Evolutionary conservation across 2,113 vertebrate species (phyloP).

Genomic region (Podiceps cristatus): DNA sequence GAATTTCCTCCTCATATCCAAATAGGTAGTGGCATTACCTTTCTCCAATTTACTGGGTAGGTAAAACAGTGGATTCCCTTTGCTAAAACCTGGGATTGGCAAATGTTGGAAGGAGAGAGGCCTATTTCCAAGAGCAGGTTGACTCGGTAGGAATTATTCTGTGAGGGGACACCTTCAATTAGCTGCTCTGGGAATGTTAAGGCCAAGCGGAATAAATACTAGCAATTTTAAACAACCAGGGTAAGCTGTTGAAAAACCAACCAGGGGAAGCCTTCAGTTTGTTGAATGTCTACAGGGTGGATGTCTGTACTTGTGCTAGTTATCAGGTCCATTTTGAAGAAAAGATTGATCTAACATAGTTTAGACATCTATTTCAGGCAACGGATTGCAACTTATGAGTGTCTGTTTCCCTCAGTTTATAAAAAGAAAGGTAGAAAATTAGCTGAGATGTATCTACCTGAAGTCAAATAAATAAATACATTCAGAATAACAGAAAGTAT

Average conservation of each 20-base stretch:
- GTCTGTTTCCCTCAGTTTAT: neutral
- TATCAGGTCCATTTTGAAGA: neutral
- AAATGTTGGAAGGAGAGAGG: neutral
- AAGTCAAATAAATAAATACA: neutral
- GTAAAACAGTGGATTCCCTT: neutral
- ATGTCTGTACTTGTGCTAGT: neutral
- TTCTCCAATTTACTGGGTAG: neutral
- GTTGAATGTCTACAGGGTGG: neutral
- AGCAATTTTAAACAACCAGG: neutral
- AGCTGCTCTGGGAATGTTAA: neutral
- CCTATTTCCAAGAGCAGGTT: neutral
- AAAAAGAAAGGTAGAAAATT: neutral
- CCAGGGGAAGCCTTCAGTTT: neutral
- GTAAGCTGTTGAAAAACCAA: neutral
- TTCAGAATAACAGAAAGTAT: neutral
- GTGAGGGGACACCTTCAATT: neutral
- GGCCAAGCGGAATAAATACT: neutral
- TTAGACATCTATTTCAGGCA: neutral
- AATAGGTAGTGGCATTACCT: neutral
- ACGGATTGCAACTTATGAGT: neutral
- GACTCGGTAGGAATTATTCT: neutral
- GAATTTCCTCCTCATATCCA: no score
- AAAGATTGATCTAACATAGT: neutral
- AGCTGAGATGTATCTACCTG: neutral
- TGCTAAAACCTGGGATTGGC: neutral